Evolutionary conservation across 1,140 invertebrate species (phyloP).

Genomic region (Microplitis demolitor): DNA sequence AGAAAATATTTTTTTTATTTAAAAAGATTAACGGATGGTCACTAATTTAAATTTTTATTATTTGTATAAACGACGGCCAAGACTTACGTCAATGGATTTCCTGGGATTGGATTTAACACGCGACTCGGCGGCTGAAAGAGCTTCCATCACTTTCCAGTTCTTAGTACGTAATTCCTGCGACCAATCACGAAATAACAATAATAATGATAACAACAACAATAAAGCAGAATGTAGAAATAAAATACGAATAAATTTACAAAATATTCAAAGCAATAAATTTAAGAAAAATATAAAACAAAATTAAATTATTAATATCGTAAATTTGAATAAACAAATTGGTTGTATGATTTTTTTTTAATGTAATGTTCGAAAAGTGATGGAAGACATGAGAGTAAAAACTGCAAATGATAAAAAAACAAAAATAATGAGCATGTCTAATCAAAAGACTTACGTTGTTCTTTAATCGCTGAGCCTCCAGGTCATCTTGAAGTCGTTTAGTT

Average conservation of each 20-base stretch:
- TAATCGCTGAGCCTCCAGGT: conserved; percentile 70
- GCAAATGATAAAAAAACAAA: conserved; percentile 13
- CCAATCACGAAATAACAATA: conserved; percentile 32
- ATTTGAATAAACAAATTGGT: neutral
- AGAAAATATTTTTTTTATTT: neutral
- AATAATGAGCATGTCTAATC: neutral
- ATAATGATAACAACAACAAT: conserved; percentile 14
- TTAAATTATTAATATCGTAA: neutral
- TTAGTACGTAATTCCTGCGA: conserved; percentile 79
- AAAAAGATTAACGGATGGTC: neutral
- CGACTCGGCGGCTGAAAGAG: conserved; percentile 74
- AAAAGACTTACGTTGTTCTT: conserved; percentile 77
- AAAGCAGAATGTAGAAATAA: conserved; percentile 11
- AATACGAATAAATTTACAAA: conserved; percentile 12
- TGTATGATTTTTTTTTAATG: neutral
- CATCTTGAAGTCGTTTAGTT: conserved; percentile 57
- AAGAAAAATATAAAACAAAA: conserved; percentile 21
- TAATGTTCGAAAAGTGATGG: conserved; percentile 46
- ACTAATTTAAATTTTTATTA: conserved; percentile 2
- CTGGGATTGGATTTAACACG: conserved; percentile 48
- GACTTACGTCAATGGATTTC: conserved; percentile 63
- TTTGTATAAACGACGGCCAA: neutral
- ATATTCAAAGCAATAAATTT: conserved; percentile 16
- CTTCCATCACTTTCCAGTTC: conserved; percentile 89
- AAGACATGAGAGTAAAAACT: conserved; percentile 25